Evolutionary conservation across 2,113 vertebrate species (phyloP).

Genomic region (Felis chaus): DNA sequence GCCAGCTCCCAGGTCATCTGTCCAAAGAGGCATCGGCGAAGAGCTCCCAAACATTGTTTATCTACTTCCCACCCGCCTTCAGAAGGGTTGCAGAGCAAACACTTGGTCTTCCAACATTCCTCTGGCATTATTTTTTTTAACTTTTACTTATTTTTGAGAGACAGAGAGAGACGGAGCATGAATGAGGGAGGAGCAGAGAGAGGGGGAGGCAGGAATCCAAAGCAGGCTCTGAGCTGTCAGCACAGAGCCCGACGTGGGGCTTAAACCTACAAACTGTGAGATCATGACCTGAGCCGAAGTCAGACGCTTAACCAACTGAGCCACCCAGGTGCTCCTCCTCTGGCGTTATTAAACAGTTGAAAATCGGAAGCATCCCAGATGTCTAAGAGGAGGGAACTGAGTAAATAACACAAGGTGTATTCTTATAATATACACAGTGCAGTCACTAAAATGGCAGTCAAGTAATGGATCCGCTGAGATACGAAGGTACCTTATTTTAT

Average conservation of each 20-base stretch:
- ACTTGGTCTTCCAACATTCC: not conserved
- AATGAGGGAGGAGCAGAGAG: too few relatives aligned
- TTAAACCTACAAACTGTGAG: too few relatives aligned
- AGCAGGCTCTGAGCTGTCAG: too few relatives aligned
- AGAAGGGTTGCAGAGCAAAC: not conserved
- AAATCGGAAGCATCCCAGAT: slow-evolving; percentile 1
- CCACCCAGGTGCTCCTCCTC: not conserved
- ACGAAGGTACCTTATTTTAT: not conserved
- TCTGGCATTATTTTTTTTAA: not conserved
- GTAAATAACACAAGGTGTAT: not conserved
- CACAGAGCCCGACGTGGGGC: too few relatives aligned
- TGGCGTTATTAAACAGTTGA: not conserved
- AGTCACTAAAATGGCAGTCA: not conserved
- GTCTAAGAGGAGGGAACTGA: not conserved
- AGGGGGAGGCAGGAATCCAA: too few relatives aligned
- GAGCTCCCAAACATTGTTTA: not conserved
- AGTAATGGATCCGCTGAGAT: not conserved
- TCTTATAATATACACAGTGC: not conserved
- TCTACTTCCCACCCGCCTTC: not conserved
- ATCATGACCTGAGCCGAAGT: too few relatives aligned
- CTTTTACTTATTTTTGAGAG: too few relatives aligned
- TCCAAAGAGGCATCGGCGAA: not conserved
- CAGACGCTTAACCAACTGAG: too few relatives aligned
- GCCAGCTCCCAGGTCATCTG: not conserved
- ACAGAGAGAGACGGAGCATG: too few relatives aligned